Percentiles rank a stretch among this genome's conserved stretches.
phyloP scores from a whole-genome alignment of 2,888 invertebrate species.

The Phalera bucephala region DNA sequence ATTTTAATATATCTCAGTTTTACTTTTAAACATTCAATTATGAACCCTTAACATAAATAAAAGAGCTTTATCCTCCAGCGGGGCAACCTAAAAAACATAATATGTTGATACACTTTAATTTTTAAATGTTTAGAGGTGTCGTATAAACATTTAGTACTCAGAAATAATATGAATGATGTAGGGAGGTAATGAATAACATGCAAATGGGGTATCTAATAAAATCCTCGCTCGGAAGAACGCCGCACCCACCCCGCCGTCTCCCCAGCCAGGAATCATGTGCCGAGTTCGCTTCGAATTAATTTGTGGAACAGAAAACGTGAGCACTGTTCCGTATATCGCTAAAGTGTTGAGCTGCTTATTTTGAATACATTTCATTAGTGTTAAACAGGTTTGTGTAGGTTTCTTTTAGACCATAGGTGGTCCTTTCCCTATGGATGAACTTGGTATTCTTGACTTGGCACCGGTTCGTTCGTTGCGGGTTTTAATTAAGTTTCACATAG shows the following conservation, averaged over 20 bases:
- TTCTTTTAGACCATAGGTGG: too few species aligned
- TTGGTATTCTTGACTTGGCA: too few species aligned
- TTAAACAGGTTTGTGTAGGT: too few species aligned
- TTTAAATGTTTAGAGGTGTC: slow-evolving; percentile 8
- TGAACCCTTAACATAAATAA: too few species aligned
- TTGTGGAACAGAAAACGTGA: slow-evolving; percentile 31
- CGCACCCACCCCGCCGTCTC: slow-evolving; percentile 7
- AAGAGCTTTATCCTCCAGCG: slow-evolving; percentile 2
- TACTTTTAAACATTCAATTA: too few species aligned
- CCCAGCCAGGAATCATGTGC: slow-evolving; percentile 18
- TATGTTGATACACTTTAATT: slow-evolving; percentile 2
- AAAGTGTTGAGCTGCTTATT: background rate
- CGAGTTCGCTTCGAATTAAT: slow-evolving; percentile 33
- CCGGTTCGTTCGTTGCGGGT: too few species aligned
- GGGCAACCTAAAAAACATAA: slow-evolving; percentile 1
- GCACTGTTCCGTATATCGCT: background rate
- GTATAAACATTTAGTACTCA: slow-evolving; percentile 35
- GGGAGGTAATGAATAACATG: slow-evolving; percentile 67
- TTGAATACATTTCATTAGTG: background rate
- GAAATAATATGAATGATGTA: slow-evolving; percentile 41
- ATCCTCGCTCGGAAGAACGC: slow-evolving; percentile 42
- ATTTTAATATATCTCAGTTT: too few species aligned
- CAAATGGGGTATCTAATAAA: slow-evolving; percentile 66
- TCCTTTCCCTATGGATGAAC: too few species aligned
- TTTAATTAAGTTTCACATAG: too few species aligned